phyloP scores from a whole-genome alignment of 2,888 invertebrate species.

The Heterodera filipjevi region DNA sequence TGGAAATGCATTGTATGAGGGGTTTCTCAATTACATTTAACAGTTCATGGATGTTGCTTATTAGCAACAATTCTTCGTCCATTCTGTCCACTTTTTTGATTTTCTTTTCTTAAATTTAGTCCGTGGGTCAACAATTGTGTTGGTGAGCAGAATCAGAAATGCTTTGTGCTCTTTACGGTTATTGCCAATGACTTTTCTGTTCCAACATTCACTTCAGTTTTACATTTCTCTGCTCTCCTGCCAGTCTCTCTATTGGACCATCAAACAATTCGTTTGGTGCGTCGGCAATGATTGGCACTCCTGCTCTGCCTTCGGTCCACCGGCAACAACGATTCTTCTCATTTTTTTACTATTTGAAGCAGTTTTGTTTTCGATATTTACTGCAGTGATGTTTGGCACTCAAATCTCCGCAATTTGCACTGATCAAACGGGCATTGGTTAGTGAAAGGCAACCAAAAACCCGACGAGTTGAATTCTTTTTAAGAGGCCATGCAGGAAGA shows the following conservation, averaged over 20 bases:
- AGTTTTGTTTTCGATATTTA: slow-evolving; percentile 71
- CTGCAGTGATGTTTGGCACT: slow-evolving; percentile 90
- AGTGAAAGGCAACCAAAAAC: too few relatives aligned
- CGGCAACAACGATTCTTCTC: slow-evolving; percentile 88
- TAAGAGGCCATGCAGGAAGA: slow-evolving; percentile 11
- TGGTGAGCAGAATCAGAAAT: slow-evolving; percentile 98
- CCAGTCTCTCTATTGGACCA: slow-evolving; percentile 86
- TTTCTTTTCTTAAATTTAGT: slow-evolving; percentile 26
- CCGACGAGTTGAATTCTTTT: too few relatives aligned
- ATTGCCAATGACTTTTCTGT: background rate
- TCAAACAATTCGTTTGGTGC: slow-evolving; percentile 82
- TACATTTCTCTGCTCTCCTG: slow-evolving; percentile 95
- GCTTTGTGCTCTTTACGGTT: slow-evolving; percentile 95
- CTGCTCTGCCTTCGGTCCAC: slow-evolving; percentile 89
- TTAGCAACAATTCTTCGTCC: slow-evolving; percentile 87
- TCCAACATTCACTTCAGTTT: slow-evolving; percentile 74
- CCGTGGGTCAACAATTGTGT: slow-evolving; percentile 88
- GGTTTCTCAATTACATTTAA: too few relatives aligned
- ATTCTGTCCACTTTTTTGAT: background rate
- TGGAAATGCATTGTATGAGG: too few relatives aligned
- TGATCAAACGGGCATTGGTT: slow-evolving; percentile 81
- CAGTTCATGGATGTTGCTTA: slow-evolving; percentile 38
- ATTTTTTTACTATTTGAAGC: slow-evolving; percentile 91
- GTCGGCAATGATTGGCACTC: slow-evolving; percentile 73
- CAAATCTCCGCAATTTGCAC: slow-evolving; percentile 96